Conservation (phyloP, 2,113 vertebrate species). For the Naja naja region DNA sequence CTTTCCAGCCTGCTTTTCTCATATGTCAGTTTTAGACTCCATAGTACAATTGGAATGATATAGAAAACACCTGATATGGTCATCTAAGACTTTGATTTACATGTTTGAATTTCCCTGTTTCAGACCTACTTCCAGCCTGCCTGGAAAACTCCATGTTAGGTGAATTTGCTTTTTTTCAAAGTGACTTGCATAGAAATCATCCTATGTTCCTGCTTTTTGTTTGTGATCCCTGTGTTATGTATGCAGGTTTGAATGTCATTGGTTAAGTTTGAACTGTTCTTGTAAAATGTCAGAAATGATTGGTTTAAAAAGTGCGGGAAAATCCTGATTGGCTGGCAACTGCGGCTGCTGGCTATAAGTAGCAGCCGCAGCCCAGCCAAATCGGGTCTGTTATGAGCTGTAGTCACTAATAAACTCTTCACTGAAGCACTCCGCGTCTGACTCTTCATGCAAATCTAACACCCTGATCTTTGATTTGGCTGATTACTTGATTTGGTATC, state of each 20-base stretch:
- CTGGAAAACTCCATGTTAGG: not conserved
- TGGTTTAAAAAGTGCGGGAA: too few species aligned
- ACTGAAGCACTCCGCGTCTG: too few species aligned
- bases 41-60: not conserved
- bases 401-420: too few species aligned
- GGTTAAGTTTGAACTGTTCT: too few species aligned
- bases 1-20: not conserved
- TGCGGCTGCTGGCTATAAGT: too few species aligned
- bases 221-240: not conserved
- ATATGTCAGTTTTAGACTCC: not conserved
- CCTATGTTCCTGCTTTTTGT: not conserved
- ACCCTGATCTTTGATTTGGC: not conserved
- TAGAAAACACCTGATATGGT: not conserved
- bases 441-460: too few species aligned
- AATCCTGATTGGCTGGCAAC: too few species aligned
- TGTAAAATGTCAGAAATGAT: too few species aligned
- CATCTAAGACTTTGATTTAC: not conserved
- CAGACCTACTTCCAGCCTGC: not conserved
- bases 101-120: not conserved
- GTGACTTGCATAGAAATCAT: not conserved
- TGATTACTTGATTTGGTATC: not conserved
- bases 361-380: too few species aligned
- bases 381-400: too few species aligned
- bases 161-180: not conserved
- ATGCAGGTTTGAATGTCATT: too few species aligned